Percentiles rank a stretch among this genome's conserved stretches.
Evolutionary conservation across 1,140 invertebrate genomes (phyloP).

Genomic region (Magallana angulata): DNA sequence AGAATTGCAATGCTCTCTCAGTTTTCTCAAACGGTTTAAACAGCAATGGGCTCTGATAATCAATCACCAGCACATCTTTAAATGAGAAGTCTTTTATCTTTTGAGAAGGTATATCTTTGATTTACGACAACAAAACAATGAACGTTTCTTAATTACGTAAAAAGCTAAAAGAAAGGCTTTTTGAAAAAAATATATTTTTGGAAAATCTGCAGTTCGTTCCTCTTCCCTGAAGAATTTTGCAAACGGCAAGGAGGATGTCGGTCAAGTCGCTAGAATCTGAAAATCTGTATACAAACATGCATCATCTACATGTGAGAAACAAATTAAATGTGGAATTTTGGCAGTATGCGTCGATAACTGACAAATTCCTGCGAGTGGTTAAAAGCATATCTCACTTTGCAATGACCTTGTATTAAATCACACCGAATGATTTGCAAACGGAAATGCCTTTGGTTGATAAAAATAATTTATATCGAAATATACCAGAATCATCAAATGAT

Average conservation of each 20-base stretch:
- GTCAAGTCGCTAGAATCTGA: not conserved
- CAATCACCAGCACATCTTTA: not conserved
- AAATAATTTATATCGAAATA: not conserved
- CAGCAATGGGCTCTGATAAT: too few relatives aligned
- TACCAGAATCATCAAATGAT: not conserved
- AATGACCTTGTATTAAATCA: slow-evolving; percentile 1
- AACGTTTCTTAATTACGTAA: not conserved
- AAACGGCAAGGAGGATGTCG: not conserved
- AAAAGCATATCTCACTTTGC: slow-evolving; percentile 1
- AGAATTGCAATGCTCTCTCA: too few relatives aligned
- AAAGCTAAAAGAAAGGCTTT: not conserved
- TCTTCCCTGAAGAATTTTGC: not conserved
- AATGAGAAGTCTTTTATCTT: not conserved
- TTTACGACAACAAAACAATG: not conserved
- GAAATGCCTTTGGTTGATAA: slow-evolving; percentile 8
- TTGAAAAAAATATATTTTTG: not conserved
- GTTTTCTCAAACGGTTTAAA: too few relatives aligned
- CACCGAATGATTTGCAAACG: not conserved
- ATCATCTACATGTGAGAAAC: slow-evolving; percentile 29
- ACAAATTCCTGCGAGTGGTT: slow-evolving; percentile 17
- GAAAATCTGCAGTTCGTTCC: too few relatives aligned
- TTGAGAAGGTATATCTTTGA: not conserved
- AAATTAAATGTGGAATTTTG: slow-evolving; percentile 34
- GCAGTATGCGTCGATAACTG: slow-evolving; percentile 10
- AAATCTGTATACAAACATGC: not conserved